A percentile compares a stretch with the other conserved stretches of the same genome.
phyloP scores from a whole-genome alignment of 92 coral and sea anemone genomes.

The Paramuricea clavata region DNA sequence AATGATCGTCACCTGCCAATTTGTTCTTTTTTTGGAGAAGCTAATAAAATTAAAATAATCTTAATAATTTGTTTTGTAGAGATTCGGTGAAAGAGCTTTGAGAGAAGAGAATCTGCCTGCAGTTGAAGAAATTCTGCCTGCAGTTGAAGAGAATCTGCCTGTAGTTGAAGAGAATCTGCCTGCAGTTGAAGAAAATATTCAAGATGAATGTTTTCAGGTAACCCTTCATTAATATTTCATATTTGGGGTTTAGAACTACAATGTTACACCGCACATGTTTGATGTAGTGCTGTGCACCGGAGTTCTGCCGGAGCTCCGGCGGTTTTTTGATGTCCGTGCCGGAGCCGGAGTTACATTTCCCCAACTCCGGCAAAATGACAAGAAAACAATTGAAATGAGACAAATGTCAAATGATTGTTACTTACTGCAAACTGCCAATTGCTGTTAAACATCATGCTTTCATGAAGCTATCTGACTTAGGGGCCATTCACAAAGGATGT shows the following conservation, averaged over 20 bases:
- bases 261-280: neutral
- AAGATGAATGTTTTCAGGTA: neutral
- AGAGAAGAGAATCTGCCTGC: slow-evolving; percentile 8
- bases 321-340: too few species aligned
- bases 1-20: neutral
- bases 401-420: too few species aligned
- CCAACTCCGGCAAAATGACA: too few species aligned
- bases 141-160: neutral
- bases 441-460: too few species aligned
- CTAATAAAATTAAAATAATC: neutral
- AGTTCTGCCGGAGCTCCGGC: too few species aligned
- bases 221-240: neutral
- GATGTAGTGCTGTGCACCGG: too few species aligned
- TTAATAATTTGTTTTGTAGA: neutral
- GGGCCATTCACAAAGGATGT: too few species aligned
- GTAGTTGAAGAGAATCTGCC: neutral
- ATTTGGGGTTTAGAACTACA: slow-evolving; percentile 9
- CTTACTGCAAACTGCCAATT: too few species aligned
- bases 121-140: neutral
- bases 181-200: neutral
- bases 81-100: slow-evolving; percentile 1
- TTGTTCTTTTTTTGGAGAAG: neutral
- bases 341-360: too few species aligned
- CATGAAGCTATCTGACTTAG: too few species aligned
- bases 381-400: too few species aligned